Percentiles rank a stretch among this genome's conserved stretches.
Evolutionary conservation across 2,113 vertebrate genomes (phyloP).

Genomic region (Gymnogyps californianus): DNA sequence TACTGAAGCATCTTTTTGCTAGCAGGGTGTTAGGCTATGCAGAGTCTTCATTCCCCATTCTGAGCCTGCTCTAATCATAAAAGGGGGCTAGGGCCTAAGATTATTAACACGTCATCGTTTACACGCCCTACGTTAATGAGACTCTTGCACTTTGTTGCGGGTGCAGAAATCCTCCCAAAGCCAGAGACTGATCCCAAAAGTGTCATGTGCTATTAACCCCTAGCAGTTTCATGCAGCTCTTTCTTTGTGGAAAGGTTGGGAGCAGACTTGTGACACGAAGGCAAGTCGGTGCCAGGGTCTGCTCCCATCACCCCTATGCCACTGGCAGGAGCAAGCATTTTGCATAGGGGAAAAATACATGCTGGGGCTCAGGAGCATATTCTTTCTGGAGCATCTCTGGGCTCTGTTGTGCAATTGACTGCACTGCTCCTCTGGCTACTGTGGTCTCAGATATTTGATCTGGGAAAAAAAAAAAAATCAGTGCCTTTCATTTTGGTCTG

Average conservation of each 20-base stretch:
- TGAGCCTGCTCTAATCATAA: neutral
- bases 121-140: slow-evolving; percentile 24
- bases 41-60: neutral
- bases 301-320: neutral
- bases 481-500: neutral
- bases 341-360: neutral
- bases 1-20: neutral
- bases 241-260: neutral
- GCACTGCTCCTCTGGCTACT: neutral
- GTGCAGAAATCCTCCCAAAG: slow-evolving; percentile 19
- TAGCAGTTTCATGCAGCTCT: neutral
- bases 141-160: neutral
- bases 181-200: neutral
- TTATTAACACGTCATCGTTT: neutral
- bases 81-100: neutral
- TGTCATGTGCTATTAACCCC: neutral
- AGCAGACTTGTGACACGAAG: neutral
- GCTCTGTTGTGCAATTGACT: neutral
- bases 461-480: neutral
- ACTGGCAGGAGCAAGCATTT: neutral
- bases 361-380: neutral
- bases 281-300: neutral
- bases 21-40: neutral
- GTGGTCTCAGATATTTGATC: neutral
- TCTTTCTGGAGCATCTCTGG: neutral